Percentiles rank a stretch among this genome's conserved stretches.
Conservation (phyloP, 2,888 invertebrate genomes). For the Dione vanillae region DNA sequence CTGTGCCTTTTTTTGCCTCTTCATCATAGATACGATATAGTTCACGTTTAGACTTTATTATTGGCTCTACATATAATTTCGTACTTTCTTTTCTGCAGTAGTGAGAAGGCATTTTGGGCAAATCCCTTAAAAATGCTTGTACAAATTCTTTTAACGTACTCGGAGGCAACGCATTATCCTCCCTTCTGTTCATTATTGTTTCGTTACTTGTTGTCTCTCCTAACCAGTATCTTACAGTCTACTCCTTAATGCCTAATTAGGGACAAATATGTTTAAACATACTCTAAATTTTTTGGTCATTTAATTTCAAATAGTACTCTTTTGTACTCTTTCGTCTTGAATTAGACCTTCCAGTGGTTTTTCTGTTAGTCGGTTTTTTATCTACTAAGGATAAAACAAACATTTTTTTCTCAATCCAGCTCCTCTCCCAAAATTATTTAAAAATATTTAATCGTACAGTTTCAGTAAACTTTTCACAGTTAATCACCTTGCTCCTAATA, state of each 20-base stretch:
- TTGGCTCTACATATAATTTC: too few species aligned
- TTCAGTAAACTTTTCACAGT: conserved; percentile 39
- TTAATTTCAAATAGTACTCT: conserved; percentile 21
- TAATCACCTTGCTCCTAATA: conserved; percentile 25
- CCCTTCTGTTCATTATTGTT: too few species aligned
- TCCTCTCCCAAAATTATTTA: conserved; percentile 24
- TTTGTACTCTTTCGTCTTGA: conserved; percentile 6
- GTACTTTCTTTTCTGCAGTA: too few species aligned
- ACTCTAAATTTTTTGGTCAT: conserved; percentile 22
- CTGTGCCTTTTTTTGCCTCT: too few species aligned
- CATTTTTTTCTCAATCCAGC: conserved; percentile 12
- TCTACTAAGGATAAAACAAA: conserved; percentile 20
- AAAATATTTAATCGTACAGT: conserved; percentile 37
- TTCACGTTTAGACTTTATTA: too few species aligned
- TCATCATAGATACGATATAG: too few species aligned
- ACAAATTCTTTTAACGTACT: too few species aligned
- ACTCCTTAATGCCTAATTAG: conserved; percentile 9
- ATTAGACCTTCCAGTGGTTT: conserved; percentile 19
- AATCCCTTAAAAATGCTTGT: too few species aligned
- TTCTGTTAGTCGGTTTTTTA: conserved; percentile 16
- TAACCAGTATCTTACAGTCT: too few species aligned
- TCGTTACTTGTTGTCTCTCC: too few species aligned
- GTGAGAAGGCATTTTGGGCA: too few species aligned
- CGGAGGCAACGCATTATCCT: too few species aligned
- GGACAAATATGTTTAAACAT: conserved; percentile 26